These are phyloP conservation scores for Antechinus stuartii DNA, from an alignment of 2,113 vertebrate species.

Conservation along the genomic window DNA sequence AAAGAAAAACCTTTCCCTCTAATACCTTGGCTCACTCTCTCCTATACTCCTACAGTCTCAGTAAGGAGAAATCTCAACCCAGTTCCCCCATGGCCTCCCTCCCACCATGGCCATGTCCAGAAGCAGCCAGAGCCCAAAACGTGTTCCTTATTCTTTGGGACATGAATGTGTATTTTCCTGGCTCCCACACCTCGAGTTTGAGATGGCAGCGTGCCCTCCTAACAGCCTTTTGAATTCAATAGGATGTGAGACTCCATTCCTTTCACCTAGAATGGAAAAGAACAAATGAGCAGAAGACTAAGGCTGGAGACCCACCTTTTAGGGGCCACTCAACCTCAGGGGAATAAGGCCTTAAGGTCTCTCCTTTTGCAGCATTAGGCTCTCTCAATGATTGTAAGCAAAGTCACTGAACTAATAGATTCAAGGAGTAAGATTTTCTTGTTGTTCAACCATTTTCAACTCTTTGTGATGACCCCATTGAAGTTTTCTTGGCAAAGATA, in stretches of 20 bases:
- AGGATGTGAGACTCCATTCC: background rate
- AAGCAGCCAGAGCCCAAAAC: background rate
- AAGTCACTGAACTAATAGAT: no score
- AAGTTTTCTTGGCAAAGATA: no score
- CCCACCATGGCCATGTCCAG: background rate
- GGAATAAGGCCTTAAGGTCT: background rate
- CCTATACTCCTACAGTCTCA: no score
- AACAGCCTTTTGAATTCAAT: no score
- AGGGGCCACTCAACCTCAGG: background rate
- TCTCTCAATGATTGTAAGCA: background rate
- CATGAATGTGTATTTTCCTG: background rate
- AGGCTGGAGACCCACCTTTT: no score
- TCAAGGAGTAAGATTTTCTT: no score
- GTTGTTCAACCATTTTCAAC: no score
- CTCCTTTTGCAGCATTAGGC: background rate
- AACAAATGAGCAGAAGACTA: no score
- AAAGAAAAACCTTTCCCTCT: no score
- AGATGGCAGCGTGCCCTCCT: background rate
- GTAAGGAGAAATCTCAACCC: no score
- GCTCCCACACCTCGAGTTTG: background rate
- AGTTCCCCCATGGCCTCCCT: background rate
- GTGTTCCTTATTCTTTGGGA: background rate
- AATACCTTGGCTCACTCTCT: background rate
- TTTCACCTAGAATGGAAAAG: no score
- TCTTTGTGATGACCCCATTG: no score